phyloP scores from a whole-genome alignment of 1,140 invertebrate genomes.

The Odontomachus brunneus region DNA sequence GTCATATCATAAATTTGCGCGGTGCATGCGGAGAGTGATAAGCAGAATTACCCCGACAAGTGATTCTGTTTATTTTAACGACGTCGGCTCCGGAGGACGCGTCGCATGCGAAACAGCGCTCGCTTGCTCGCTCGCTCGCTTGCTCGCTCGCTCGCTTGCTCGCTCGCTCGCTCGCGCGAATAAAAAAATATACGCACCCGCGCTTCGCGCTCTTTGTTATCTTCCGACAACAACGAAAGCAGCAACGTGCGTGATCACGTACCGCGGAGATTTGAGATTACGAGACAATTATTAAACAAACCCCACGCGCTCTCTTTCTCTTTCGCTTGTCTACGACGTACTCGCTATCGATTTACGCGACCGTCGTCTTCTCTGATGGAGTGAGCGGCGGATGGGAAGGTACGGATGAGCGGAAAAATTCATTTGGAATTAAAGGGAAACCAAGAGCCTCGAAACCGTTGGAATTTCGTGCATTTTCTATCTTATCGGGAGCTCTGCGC shows the following conservation, averaged over 20 bases:
- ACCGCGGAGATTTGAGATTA: constrained; percentile 52
- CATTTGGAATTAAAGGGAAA: constrained; percentile 3
- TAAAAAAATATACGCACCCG: constrained; percentile 28
- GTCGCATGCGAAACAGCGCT: constrained; percentile 27
- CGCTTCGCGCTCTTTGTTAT: constrained; percentile 46
- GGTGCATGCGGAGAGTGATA: constrained; percentile 42
- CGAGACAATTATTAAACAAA: constrained; percentile 45
- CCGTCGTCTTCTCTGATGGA: constrained; percentile 5
- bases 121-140: neutral
- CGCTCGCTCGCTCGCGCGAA: neutral
- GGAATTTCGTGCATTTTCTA: neutral
- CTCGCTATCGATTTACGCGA: constrained; percentile 38
- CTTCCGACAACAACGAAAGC: constrained; percentile 37
- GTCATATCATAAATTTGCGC: constrained; percentile 21
- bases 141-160: neutral
- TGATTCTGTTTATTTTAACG: constrained; percentile 58
- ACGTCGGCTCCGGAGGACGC: constrained; percentile 7
- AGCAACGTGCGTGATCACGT: constrained; percentile 56
- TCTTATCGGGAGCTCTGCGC: too few species aligned
- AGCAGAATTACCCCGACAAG: constrained; percentile 55
- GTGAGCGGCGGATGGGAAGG: neutral
- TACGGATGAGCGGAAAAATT: constrained; percentile 1
- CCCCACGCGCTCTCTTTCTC: neutral
- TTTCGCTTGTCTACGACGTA: neutral
- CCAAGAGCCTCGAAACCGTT: neutral